These are phyloP conservation scores for Chaetodon trifascialis DNA, from an alignment of 2,113 vertebrate genomes.

Conservation along the genomic window DNA sequence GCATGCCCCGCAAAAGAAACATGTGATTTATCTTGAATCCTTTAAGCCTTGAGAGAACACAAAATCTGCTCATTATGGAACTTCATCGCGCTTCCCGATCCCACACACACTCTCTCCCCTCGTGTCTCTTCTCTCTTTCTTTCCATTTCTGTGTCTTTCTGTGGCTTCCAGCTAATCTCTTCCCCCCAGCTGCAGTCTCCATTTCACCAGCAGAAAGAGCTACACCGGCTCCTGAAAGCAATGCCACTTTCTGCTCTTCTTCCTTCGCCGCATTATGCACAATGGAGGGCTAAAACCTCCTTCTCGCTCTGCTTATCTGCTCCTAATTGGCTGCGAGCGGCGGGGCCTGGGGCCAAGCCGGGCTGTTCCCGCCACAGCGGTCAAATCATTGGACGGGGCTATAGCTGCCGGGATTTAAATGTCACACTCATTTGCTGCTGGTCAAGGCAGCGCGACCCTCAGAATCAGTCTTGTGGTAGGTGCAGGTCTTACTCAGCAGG, in stretches of 20 bases:
- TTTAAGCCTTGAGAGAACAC: constrained; percentile 64
- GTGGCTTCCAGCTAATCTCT: constrained; percentile 72
- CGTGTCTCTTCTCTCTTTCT: constrained; percentile 40
- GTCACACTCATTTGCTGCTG: constrained; percentile 60
- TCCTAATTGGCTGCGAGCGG: constrained; percentile 69
- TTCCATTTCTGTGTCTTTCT: constrained; percentile 50
- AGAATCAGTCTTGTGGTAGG: constrained; percentile 30
- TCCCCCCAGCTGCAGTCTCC: constrained; percentile 66
- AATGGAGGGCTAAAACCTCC: constrained; percentile 62
- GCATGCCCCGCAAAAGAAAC: constrained; percentile 52
- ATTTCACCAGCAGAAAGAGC: constrained; percentile 70
- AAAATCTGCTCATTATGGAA: constrained; percentile 73
- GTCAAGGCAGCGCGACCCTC: constrained; percentile 33
- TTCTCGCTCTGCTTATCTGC: constrained; percentile 63
- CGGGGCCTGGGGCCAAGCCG: constrained; percentile 4
- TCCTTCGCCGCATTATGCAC: constrained; percentile 49
- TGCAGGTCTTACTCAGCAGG: constrained; percentile 59
- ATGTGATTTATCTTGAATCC: constrained; percentile 67
- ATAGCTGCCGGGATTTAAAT: constrained; percentile 57
- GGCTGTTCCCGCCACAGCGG: constrained; percentile 35
- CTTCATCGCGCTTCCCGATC: constrained; percentile 36
- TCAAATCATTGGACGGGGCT: constrained; percentile 51
- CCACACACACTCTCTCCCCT: constrained; percentile 30
- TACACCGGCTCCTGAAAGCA: constrained; percentile 69
- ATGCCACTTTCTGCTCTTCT: constrained; percentile 60